Conservation (phyloP, 2,888 invertebrate genomes). For the Cephus runcator region DNA sequence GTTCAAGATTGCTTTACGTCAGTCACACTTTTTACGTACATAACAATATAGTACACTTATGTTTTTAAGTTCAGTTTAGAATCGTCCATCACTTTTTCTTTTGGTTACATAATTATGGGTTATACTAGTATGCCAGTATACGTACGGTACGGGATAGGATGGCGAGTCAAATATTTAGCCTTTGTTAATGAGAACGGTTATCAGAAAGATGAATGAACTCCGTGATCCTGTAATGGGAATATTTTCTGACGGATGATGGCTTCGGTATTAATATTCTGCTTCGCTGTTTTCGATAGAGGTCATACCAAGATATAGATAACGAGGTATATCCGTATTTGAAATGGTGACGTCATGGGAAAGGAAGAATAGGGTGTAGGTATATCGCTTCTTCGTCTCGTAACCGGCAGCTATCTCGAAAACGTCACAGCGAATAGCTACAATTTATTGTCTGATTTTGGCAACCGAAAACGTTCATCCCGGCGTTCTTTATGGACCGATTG, state of each 20-base stretch:
- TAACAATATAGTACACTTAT: neutral
- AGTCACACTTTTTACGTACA: neutral
- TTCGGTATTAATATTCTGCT: neutral
- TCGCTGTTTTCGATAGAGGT: constrained; percentile 26
- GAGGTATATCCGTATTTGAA: constrained; percentile 25
- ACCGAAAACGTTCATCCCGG: constrained; percentile 20
- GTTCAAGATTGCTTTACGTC: neutral
- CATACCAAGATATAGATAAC: constrained; percentile 26
- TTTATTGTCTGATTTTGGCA: constrained; percentile 51
- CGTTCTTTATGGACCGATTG: neutral
- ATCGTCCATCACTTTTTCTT: neutral
- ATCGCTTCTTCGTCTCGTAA: constrained; percentile 27
- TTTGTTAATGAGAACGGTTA: neutral
- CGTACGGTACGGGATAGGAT: neutral
- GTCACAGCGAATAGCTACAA: constrained; percentile 38
- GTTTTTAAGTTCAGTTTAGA: neutral
- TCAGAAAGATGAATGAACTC: neutral
- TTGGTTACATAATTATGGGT: neutral
- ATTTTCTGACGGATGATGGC: neutral
- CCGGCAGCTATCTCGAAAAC: constrained; percentile 37
- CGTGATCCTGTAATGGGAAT: neutral
- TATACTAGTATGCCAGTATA: neutral
- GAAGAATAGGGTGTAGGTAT: constrained; percentile 16
- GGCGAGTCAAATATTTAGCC: neutral
- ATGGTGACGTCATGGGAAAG: neutral